A percentile compares a stretch with the other conserved stretches of the same genome.
phyloP scores from a whole-genome alignment of 2,888 invertebrate genomes.

The Eupelmus urozonus region DNA sequence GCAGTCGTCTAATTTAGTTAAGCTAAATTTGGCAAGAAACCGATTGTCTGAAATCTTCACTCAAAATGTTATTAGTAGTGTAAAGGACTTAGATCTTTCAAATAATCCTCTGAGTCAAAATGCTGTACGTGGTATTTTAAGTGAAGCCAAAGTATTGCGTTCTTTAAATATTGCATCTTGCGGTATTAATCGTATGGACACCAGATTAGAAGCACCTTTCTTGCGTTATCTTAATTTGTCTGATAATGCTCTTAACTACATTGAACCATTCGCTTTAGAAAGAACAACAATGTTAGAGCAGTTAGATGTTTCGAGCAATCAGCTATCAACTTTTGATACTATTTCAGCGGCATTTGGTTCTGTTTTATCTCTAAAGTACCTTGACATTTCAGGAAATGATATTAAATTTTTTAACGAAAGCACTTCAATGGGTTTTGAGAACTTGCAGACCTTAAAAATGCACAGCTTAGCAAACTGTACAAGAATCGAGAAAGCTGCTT shows the following conservation, averaged over 20 bases:
- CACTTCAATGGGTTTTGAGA: slow-evolving; percentile 85
- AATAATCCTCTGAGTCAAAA: slow-evolving; percentile 89
- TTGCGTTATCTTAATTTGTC: slow-evolving; percentile 88
- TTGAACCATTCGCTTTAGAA: slow-evolving; percentile 85
- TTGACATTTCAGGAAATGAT: slow-evolving; percentile 92
- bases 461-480: slow-evolving; percentile 84
- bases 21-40: slow-evolving; percentile 87
- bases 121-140: slow-evolving; percentile 86
- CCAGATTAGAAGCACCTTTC: slow-evolving; percentile 90
- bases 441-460: slow-evolving; percentile 83
- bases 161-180: slow-evolving; percentile 90
- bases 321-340: slow-evolving; percentile 80
- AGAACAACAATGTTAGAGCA: slow-evolving; percentile 88
- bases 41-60: slow-evolving; percentile 88
- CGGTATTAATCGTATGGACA: slow-evolving; percentile 82
- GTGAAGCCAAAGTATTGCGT: slow-evolving; percentile 92
- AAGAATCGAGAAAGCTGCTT: slow-evolving; percentile 90
- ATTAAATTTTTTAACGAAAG: slow-evolving; percentile 86
- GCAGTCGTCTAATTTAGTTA: slow-evolving; percentile 81
- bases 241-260: slow-evolving; percentile 83
- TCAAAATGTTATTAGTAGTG: slow-evolving; percentile 92
- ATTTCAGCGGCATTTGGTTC: slow-evolving; percentile 71
- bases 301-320: slow-evolving; percentile 88
- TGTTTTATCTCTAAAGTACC: slow-evolving; percentile 83
- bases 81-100: slow-evolving; percentile 91